Evolutionary conservation across 2,888 invertebrate species (phyloP).

Genomic region (Ditylenchus weischeri): DNA sequence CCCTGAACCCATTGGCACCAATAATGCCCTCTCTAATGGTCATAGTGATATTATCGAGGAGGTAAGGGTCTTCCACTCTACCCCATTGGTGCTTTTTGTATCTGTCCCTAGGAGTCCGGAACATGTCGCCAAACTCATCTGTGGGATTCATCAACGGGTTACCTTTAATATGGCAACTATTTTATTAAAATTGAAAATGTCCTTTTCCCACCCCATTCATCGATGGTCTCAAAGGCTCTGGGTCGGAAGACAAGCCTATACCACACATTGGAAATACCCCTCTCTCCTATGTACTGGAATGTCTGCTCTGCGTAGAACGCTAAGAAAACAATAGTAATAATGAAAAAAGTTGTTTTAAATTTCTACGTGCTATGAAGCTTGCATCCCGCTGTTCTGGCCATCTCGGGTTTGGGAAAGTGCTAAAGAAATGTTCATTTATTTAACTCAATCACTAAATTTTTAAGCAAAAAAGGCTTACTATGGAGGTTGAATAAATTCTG

Average conservation of each 20-base stretch:
- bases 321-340: no score
- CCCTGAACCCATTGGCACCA: conserved; percentile 81
- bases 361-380: conserved; percentile 37
- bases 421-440: no score
- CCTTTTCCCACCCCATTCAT: conserved; percentile 38
- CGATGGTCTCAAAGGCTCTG: conserved; percentile 35
- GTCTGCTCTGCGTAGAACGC: conserved; percentile 45
- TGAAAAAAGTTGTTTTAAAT: neutral
- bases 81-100: conserved; percentile 40
- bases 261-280: conserved; percentile 46
- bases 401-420: conserved; percentile 44
- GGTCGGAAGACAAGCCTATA: conserved; percentile 44
- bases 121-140: conserved; percentile 40
- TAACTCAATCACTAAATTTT: no score
- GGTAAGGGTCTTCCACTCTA: conserved; percentile 42
- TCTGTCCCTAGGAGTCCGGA: conserved; percentile 34
- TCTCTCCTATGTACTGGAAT: conserved; percentile 42
- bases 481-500: conserved; percentile 46
- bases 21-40: conserved; percentile 80
- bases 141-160: conserved; percentile 28
- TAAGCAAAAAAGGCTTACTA: conserved; percentile 16
- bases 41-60: conserved; percentile 46
- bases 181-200: neutral
- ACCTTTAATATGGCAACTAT: no score
- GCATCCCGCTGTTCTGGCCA: conserved; percentile 47